These are phyloP conservation scores for Bugulina stolonifera DNA, from an alignment of 2,888 invertebrate genomes.

Conservation along the genomic window DNA sequence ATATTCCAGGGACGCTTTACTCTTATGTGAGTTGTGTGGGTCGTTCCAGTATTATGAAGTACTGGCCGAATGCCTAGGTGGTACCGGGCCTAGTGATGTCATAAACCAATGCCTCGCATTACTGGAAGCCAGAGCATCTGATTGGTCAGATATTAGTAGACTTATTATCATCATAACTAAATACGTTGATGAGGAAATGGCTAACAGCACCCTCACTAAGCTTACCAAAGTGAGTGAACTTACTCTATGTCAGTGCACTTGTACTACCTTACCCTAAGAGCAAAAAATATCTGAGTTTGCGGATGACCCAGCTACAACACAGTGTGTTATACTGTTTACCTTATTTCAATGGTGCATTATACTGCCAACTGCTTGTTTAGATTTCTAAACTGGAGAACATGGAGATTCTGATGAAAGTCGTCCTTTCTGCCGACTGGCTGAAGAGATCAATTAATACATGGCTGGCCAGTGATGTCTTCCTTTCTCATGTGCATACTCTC, in stretches of 20 bases:
- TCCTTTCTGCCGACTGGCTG: conserved; percentile 13
- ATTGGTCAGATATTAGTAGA: background rate
- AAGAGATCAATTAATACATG: background rate
- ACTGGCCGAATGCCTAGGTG: background rate
- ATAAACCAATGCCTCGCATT: background rate
- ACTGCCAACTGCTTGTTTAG: too few relatives aligned
- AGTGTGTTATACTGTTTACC: too few relatives aligned
- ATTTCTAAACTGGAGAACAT: background rate
- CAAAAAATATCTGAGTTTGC: too few relatives aligned
- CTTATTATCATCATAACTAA: background rate
- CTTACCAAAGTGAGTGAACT: conserved; percentile 6
- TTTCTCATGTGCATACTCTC: background rate
- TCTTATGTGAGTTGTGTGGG: conserved; percentile 9
- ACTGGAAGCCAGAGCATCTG: background rate
- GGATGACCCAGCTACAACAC: too few relatives aligned
- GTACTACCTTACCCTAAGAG: too few relatives aligned
- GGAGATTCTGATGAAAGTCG: background rate
- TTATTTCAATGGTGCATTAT: too few relatives aligned
- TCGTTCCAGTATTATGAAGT: background rate
- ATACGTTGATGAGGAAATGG: background rate
- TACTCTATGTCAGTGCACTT: too few relatives aligned
- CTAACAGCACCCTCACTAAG: background rate
- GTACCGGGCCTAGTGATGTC: background rate
- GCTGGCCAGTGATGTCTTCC: background rate
- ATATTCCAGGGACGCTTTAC: background rate